A percentile compares a stretch with the other conserved stretches of the same genome.
Evolutionary conservation across 2,797 vertebrate species (phyloP).

Genomic region (Tauraco hartlaubi): DNA sequence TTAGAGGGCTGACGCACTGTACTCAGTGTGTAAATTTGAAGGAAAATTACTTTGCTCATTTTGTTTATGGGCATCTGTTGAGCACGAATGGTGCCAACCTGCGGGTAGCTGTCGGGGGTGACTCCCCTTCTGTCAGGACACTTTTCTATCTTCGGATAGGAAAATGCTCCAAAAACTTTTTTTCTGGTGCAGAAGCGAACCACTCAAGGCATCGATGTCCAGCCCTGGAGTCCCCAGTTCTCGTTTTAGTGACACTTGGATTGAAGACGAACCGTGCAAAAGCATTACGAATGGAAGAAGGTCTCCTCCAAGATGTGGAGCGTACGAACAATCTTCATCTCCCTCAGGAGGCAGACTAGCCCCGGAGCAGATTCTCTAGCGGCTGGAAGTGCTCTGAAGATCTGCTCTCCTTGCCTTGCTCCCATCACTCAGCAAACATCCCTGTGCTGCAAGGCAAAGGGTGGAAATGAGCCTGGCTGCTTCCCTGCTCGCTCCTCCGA

Average conservation of each 20-base stretch:
- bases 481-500: not conserved
- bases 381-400: not conserved
- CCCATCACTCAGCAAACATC: not conserved
- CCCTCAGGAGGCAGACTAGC: accelerated
- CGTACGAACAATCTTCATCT: not conserved
- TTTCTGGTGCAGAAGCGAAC: not conserved
- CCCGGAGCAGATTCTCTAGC: not conserved
- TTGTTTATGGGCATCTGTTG: not conserved
- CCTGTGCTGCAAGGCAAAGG: not conserved
- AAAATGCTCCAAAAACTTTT: not conserved
- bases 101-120: not conserved
- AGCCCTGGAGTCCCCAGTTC: not conserved
- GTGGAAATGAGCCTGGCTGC: not conserved
- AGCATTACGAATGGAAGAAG: not conserved
- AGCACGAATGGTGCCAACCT: not conserved
- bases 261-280: accelerated
- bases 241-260: not conserved
- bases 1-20: not conserved
- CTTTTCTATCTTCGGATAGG: not conserved
- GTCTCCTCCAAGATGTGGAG: not conserved
- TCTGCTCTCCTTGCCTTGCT: not conserved
- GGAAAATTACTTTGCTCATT: not conserved
- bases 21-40: not conserved
- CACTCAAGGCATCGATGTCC: not conserved
- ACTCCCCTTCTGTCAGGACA: not conserved